These are phyloP conservation scores for Chitala chitala DNA, from an alignment of 2,113 vertebrate genomes.

Conservation along the genomic window DNA sequence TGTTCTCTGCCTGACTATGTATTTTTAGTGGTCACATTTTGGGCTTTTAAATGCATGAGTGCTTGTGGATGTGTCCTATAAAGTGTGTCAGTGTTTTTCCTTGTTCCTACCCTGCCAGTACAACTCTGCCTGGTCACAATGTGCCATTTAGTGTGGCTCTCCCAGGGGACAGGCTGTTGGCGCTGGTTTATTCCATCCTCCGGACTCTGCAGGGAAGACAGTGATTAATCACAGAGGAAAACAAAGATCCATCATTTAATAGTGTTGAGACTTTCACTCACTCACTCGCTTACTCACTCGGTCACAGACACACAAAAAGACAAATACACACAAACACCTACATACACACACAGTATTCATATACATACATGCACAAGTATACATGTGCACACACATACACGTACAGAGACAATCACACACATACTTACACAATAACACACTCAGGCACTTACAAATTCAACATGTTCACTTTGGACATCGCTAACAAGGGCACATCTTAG, in stretches of 20 bases:
- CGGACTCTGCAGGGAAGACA: constrained; percentile 23
- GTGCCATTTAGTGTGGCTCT: background rate
- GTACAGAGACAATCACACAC: too few relatives aligned
- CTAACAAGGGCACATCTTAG: too few relatives aligned
- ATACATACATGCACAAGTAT: too few relatives aligned
- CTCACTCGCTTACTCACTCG: too few relatives aligned
- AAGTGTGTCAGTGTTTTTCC: too few relatives aligned
- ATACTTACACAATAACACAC: too few relatives aligned
- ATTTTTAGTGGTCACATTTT: background rate
- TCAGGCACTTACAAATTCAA: too few relatives aligned
- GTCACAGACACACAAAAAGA: background rate
- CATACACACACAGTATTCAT: background rate
- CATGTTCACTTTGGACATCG: too few relatives aligned
- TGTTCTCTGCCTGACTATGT: background rate
- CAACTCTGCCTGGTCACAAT: background rate
- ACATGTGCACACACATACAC: too few relatives aligned
- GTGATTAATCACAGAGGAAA: constrained; percentile 41
- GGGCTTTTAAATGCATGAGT: too few relatives aligned
- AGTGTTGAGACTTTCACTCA: background rate
- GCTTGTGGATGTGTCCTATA: background rate
- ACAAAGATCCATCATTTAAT: background rate
- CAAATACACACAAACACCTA: background rate
- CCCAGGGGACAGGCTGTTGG: constrained; percentile 38
- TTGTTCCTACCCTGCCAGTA: background rate
- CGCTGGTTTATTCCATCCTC: constrained; percentile 25